Evolutionary conservation across 2,888 invertebrate species (phyloP).

Genomic region (Saturnia japonica): DNA sequence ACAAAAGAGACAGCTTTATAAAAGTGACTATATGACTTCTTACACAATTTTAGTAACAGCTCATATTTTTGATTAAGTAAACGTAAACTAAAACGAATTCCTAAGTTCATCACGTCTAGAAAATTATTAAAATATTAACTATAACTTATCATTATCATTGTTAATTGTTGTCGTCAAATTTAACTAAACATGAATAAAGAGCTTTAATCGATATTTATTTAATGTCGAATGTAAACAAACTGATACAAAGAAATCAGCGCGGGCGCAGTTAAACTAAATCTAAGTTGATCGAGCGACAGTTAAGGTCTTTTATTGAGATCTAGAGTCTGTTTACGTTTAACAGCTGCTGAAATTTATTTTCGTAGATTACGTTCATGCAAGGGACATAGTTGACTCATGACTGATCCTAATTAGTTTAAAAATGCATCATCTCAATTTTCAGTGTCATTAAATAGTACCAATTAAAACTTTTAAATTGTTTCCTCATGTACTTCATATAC

Average conservation of each 20-base stretch:
- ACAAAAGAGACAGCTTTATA: no score
- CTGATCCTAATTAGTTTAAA: not conserved
- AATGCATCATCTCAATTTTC: not conserved
- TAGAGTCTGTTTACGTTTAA: slow-evolving; percentile 30
- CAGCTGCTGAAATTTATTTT: slow-evolving; percentile 15
- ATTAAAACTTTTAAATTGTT: no score
- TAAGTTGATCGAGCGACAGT: slow-evolving; percentile 61
- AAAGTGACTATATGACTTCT: no score
- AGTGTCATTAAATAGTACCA: not conserved
- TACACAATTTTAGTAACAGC: no score
- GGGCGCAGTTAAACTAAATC: slow-evolving; percentile 38
- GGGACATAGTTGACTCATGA: not conserved
- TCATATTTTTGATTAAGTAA: no score
- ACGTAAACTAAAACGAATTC: no score
- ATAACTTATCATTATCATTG: no score
- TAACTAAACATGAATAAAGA: no score
- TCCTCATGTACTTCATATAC: no score
- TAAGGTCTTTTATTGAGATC: slow-evolving; percentile 49
- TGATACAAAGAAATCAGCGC: slow-evolving; percentile 55
- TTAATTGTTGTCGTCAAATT: no score
- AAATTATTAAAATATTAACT: no score
- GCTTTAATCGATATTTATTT: not conserved
- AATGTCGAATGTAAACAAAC: slow-evolving; percentile 32
- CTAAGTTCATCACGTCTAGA: no score
- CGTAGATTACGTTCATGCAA: not conserved